phyloP scores from a whole-genome alignment of 2,797 vertebrate genomes.

The Hyperoplus immaculatus region DNA sequence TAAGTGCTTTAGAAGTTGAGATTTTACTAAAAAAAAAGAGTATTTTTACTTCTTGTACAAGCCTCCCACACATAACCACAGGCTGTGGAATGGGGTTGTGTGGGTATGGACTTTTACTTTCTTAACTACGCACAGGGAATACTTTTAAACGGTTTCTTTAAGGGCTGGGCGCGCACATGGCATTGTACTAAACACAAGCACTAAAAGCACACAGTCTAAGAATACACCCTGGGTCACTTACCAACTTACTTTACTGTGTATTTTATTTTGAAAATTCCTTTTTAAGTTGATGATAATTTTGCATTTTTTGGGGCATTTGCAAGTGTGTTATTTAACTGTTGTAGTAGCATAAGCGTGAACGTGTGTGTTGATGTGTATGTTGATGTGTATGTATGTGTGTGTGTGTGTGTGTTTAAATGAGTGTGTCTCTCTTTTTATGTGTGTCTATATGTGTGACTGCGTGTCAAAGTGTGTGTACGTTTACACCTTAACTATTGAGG shows the following conservation, averaged over 20 bases:
- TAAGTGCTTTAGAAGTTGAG: too few species aligned
- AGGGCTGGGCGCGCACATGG: constrained; percentile 53
- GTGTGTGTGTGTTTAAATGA: background rate
- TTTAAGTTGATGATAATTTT: constrained; percentile 20
- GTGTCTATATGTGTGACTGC: constrained; percentile 15
- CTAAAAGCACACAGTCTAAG: constrained; percentile 69
- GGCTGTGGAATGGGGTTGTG: constrained; percentile 62
- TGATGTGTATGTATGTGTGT: background rate
- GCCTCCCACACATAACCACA: constrained; percentile 80
- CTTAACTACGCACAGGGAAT: constrained; percentile 50
- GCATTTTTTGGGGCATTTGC: constrained; percentile 28
- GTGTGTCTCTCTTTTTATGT: constrained; percentile 17
- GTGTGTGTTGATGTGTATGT: background rate
- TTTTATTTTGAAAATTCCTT: constrained; percentile 14
- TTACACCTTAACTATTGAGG: too few species aligned
- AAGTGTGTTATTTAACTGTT: constrained; percentile 65
- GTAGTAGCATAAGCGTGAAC: background rate
- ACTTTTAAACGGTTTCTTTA: constrained; percentile 47
- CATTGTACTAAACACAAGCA: constrained; percentile 68
- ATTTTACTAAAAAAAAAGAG: constrained; percentile 39
- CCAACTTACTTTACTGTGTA: background rate
- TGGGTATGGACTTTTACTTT: constrained; percentile 47
- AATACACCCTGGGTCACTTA: constrained; percentile 57
- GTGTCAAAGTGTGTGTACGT: too few species aligned
- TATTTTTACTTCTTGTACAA: constrained; percentile 78